Evolutionary conservation across 2,797 vertebrate genomes (phyloP).

Genomic region (Hippopotamyrus pictus): DNA sequence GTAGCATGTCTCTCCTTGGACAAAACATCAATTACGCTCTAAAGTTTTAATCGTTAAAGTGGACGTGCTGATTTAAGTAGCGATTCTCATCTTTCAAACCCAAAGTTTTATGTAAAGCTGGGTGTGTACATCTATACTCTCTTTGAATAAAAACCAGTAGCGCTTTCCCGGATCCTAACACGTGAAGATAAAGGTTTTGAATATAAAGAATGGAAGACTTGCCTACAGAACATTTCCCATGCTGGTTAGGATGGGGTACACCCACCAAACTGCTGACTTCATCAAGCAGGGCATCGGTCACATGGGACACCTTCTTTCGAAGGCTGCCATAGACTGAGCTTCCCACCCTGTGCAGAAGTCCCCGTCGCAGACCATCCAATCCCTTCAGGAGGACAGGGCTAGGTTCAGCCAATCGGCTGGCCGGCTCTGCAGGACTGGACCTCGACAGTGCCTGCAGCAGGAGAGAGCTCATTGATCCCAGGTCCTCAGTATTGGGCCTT

Average conservation of each 20-base stretch:
- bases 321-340: conserved; percentile 71
- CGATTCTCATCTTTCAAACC: neutral
- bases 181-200: neutral
- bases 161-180: neutral
- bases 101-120: neutral
- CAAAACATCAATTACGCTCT: conserved; percentile 51
- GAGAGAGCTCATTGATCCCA: conserved; percentile 55
- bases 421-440: conserved; percentile 53
- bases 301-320: conserved; percentile 66
- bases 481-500: conserved; percentile 39
- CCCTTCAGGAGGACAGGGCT: conserved; percentile 63
- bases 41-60: conserved; percentile 43
- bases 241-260: conserved; percentile 54
- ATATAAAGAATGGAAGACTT: conserved; percentile 46
- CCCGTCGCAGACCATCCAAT: conserved; percentile 64
- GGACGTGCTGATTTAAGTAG: conserved; percentile 17
- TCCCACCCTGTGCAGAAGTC: conserved; percentile 72
- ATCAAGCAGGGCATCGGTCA: conserved; percentile 71
- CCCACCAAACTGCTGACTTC: conserved; percentile 73
- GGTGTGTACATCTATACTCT: neutral
- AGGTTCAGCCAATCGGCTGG: conserved; percentile 48
- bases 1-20: conserved; percentile 51
- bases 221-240: conserved; percentile 73
- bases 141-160: neutral
- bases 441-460: conserved; percentile 69